Percentiles rank a stretch among this genome's conserved stretches.
Conservation (phyloP, 2,888 invertebrate species). For the Parnassius orleans region DNA sequence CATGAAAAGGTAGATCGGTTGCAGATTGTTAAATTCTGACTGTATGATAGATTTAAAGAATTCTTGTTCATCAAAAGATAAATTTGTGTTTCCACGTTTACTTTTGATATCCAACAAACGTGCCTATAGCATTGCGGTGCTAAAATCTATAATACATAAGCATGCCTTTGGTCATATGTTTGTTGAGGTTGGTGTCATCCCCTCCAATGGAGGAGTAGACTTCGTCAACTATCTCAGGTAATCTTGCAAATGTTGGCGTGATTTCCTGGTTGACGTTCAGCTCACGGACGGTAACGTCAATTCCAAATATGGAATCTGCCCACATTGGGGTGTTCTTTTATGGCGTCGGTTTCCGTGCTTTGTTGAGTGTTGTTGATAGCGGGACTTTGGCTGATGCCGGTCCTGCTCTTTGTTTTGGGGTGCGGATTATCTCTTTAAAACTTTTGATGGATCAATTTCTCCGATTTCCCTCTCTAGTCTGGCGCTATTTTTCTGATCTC, state of each 20-base stretch:
- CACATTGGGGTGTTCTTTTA: slow-evolving; percentile 27
- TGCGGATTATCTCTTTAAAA: slow-evolving; percentile 26
- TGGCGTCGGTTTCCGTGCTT: slow-evolving; percentile 24
- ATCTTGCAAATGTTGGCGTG: slow-evolving; percentile 30
- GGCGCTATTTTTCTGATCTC: slow-evolving; percentile 28
- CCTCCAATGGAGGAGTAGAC: slow-evolving; percentile 33
- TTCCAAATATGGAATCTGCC: slow-evolving; percentile 37
- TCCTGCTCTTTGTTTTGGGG: slow-evolving; percentile 1
- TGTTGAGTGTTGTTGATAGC: slow-evolving; percentile 21
- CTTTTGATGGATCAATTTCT: slow-evolving; percentile 2
- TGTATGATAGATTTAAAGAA: slow-evolving; percentile 35
- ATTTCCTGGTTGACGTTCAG: slow-evolving; percentile 32
- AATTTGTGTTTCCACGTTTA: slow-evolving; percentile 26
- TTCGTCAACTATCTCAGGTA: slow-evolving; percentile 18
- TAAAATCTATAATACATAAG: slow-evolving; percentile 32
- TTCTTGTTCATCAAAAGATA: slow-evolving; percentile 32
- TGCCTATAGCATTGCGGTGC: slow-evolving; percentile 35
- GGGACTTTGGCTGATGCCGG: slow-evolving; percentile 16
- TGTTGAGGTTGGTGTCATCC: slow-evolving; percentile 36
- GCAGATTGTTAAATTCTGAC: slow-evolving; percentile 39
- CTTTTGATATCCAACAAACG: slow-evolving; percentile 35
- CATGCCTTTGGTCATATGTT: slow-evolving; percentile 34
- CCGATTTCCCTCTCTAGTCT: slow-evolving; percentile 26
- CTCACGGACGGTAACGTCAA: slow-evolving; percentile 34
- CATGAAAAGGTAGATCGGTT: slow-evolving; percentile 37